These are phyloP conservation scores for Aethina tumida DNA, from an alignment of 1,140 invertebrate species.

Conservation along the genomic window DNA sequence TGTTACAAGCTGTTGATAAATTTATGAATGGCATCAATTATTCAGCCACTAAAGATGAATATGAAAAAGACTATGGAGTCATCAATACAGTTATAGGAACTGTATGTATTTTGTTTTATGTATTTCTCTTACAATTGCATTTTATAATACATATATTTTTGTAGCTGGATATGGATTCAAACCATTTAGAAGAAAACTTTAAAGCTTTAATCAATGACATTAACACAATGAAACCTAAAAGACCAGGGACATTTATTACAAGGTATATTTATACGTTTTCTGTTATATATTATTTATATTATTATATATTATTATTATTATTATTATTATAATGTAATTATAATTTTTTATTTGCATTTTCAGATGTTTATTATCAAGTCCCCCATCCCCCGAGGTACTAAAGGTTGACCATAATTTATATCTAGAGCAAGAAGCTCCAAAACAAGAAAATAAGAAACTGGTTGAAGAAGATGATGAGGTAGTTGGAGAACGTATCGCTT, in stretches of 20 bases:
- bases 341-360: slow-evolving; percentile 20
- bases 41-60: slow-evolving; percentile 48
- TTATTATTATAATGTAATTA: slow-evolving; percentile 4
- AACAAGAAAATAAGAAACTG: slow-evolving; percentile 20
- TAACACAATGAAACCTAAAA: slow-evolving; percentile 47
- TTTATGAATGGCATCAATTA: slow-evolving; percentile 60
- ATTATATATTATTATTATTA: slow-evolving; percentile 1
- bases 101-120: slow-evolving; percentile 37
- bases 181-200: slow-evolving; percentile 64
- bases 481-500: slow-evolving; percentile 14
- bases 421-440: slow-evolving; percentile 28
- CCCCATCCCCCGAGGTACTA: slow-evolving; percentile 50
- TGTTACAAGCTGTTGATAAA: slow-evolving; percentile 47
- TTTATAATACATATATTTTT: slow-evolving; percentile 27
- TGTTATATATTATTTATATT: neutral
- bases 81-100: slow-evolving; percentile 55
- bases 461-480: slow-evolving; percentile 30
- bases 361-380: slow-evolving; percentile 41
- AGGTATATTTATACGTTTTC: slow-evolving; percentile 38
- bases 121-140: neutral
- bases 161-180: slow-evolving; percentile 59
- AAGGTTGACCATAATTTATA: slow-evolving; percentile 54
- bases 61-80: slow-evolving; percentile 56
- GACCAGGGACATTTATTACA: slow-evolving; percentile 54
- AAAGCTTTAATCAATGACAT: slow-evolving; percentile 50